phyloP scores from a whole-genome alignment of 2,888 invertebrate genomes.

The Willowsia nigromaculata region DNA sequence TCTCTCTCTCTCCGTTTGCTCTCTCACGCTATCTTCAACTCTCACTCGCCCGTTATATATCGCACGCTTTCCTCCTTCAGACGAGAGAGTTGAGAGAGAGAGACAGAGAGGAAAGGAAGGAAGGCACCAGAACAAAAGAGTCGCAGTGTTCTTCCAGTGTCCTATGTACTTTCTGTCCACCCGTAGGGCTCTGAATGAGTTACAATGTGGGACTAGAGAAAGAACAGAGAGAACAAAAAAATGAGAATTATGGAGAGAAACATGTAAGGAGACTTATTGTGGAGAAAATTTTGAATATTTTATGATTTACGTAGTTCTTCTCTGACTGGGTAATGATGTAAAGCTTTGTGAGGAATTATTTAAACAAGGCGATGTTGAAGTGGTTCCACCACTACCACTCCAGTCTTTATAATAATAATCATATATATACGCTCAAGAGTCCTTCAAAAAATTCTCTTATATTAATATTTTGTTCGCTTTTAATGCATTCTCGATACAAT shows the following conservation, averaged over 20 bases:
- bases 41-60: background rate
- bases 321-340: constrained; percentile 60
- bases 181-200: constrained; percentile 52
- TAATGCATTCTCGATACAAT: background rate
- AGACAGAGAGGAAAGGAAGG: too few relatives aligned
- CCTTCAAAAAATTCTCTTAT: background rate
- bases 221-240: background rate
- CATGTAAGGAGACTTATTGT: constrained; percentile 58
- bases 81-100: background rate
- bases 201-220: constrained; percentile 32
- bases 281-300: constrained; percentile 64
- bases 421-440: background rate
- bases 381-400: constrained; percentile 2
- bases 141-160: constrained; percentile 8
- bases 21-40: background rate
- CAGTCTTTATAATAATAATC: constrained; percentile 14
- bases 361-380: constrained; percentile 46
- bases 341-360: constrained; percentile 53
- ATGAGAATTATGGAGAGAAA: constrained; percentile 38
- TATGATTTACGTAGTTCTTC: constrained; percentile 68
- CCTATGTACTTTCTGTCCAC: constrained; percentile 54
- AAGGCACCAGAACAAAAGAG: constrained; percentile 51
- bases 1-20: background rate
- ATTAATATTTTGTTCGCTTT: background rate
- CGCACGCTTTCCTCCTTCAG: background rate